Evolutionary conservation across 2,113 vertebrate genomes (phyloP).

Genomic region (Psittacus erithacus): DNA sequence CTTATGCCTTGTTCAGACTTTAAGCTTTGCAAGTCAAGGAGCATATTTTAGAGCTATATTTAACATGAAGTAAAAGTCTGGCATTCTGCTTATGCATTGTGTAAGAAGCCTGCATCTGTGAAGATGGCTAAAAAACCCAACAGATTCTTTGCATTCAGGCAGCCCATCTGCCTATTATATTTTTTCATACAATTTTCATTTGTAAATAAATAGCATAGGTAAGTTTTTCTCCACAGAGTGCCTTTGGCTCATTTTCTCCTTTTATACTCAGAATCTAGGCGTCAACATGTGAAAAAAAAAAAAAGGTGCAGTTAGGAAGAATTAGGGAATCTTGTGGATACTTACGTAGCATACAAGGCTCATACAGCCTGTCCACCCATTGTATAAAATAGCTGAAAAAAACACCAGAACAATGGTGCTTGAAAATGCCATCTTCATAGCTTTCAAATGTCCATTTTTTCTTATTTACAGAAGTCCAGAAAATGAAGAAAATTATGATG

Average conservation of each 20-base stretch:
- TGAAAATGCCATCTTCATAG: background rate
- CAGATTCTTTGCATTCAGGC: background rate
- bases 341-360: background rate
- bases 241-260: background rate
- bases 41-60: background rate
- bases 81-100: background rate
- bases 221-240: background rate
- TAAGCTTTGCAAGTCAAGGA: background rate
- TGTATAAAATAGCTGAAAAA: background rate
- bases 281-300: background rate
- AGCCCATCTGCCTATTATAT: background rate
- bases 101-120: background rate
- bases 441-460: slow-evolving; percentile 26
- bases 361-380: background rate
- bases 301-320: background rate
- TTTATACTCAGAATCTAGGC: background rate
- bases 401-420: background rate
- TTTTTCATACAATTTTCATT: background rate
- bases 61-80: background rate
- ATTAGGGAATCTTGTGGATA: background rate
- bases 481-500: slow-evolving; percentile 85
- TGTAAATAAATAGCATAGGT: background rate
- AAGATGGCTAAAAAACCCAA: background rate
- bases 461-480: slow-evolving; percentile 63
- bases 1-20: background rate